Conservation (phyloP, 92 coral and sea anemone species). For the Epizoanthus ramosus region DNA sequence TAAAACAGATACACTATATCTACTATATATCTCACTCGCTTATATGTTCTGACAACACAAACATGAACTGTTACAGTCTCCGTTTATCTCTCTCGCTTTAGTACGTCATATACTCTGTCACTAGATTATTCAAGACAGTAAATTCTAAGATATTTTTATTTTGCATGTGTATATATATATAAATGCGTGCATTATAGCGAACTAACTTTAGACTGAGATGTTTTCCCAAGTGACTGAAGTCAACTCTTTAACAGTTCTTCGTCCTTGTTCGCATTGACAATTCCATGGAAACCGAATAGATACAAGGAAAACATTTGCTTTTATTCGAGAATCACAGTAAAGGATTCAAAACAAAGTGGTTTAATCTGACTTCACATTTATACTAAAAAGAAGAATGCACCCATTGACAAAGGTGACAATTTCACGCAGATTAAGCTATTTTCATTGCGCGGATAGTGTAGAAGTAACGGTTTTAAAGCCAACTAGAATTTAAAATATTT, state of each 20-base stretch:
- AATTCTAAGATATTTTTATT: too few relatives aligned
- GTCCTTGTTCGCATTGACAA: constrained; percentile 26
- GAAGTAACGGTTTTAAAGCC: neutral
- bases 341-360: constrained; percentile 57
- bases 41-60: too few relatives aligned
- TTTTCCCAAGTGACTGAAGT: neutral
- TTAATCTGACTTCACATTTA: constrained; percentile 50
- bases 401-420: constrained; percentile 58
- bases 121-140: too few relatives aligned
- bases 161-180: too few relatives aligned
- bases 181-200: too few relatives aligned
- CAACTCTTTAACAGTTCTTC: constrained; percentile 22
- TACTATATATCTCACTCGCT: too few relatives aligned
- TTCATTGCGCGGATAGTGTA: constrained; percentile 41
- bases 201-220: too few relatives aligned
- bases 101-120: too few relatives aligned
- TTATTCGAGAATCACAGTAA: constrained; percentile 49
- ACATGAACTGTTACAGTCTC: too few relatives aligned
- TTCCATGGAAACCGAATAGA: constrained; percentile 56
- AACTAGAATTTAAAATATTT: constrained; percentile 4
- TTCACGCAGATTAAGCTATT: constrained; percentile 37
- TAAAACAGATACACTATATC: too few relatives aligned
- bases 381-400: constrained; percentile 52
- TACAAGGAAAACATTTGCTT: constrained; percentile 51
- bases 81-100: too few relatives aligned